A percentile compares a stretch with the other conserved stretches of the same genome.
phyloP scores from a whole-genome alignment of 2,797 vertebrate genomes.

The Oryzias dopingdopingensis region DNA sequence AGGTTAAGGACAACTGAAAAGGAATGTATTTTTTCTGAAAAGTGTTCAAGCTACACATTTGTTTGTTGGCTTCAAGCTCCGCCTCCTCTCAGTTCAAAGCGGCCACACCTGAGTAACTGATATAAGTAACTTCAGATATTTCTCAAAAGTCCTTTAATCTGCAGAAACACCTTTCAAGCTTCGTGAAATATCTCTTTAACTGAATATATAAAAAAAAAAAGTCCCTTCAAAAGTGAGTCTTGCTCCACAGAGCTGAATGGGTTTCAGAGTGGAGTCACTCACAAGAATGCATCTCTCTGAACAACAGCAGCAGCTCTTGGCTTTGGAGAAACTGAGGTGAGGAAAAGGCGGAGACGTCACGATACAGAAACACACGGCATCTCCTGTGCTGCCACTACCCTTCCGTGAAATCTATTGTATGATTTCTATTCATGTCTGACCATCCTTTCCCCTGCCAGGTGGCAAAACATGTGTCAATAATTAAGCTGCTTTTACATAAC shows the following conservation, averaged over 20 bases:
- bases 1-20: slow-evolving; percentile 32
- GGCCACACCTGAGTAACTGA: slow-evolving; percentile 47
- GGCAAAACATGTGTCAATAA: slow-evolving; percentile 83
- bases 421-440: slow-evolving; percentile 73
- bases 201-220: slow-evolving; percentile 65
- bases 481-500: slow-evolving; percentile 83
- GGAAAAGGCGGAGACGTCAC: slow-evolving; percentile 45
- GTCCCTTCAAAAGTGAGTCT: slow-evolving; percentile 53
- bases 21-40: slow-evolving; percentile 5
- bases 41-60: slow-evolving; percentile 42
- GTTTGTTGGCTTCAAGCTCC: slow-evolving; percentile 47
- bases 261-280: slow-evolving; percentile 46
- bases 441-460: slow-evolving; percentile 74
- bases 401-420: slow-evolving; percentile 63
- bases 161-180: slow-evolving; percentile 54
- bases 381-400: slow-evolving; percentile 49
- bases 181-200: slow-evolving; percentile 68
- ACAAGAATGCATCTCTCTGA: slow-evolving; percentile 37
- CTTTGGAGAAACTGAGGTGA: slow-evolving; percentile 34
- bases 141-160: slow-evolving; percentile 69
- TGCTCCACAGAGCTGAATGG: slow-evolving; percentile 46
- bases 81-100: slow-evolving; percentile 50
- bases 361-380: slow-evolving; percentile 59
- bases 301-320: slow-evolving; percentile 31
- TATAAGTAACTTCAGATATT: slow-evolving; percentile 70